phyloP scores from a whole-genome alignment of 53 echinoderm and acorn worm species.

The Crossaster papposus region DNA sequence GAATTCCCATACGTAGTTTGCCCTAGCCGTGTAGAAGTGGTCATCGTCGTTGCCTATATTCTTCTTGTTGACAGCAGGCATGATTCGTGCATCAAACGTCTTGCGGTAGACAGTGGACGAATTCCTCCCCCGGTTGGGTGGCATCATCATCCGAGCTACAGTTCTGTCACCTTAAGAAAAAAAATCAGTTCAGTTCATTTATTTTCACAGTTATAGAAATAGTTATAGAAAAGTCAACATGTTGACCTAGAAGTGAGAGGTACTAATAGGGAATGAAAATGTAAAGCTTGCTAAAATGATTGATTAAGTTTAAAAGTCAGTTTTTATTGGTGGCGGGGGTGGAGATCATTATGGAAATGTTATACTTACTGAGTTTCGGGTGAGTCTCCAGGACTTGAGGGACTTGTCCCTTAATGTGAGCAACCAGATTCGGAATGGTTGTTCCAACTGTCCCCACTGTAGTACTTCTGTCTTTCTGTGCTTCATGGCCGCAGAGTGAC shows the following conservation, averaged over 20 bases:
- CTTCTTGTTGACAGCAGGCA: neutral
- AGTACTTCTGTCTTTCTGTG: slow-evolving; percentile 12
- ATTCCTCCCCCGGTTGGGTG: neutral
- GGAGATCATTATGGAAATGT: neutral
- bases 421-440: slow-evolving; percentile 10
- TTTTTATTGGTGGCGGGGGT: neutral
- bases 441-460: slow-evolving; percentile 20
- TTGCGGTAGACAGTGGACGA: neutral
- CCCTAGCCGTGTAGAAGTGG: slow-evolving; percentile 5
- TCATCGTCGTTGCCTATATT: neutral
- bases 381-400: neutral
- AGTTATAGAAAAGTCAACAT: no score
- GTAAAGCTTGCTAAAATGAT: no score
- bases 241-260: no score
- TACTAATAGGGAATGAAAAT: no score
- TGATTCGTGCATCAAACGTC: neutral
- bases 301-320: no score
- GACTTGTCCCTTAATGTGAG: slow-evolving; percentile 5
- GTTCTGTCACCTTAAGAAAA: neutral
- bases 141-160: neutral
- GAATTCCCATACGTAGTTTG: slow-evolving; percentile 4
- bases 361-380: slow-evolving; percentile 9
- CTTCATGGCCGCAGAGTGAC: slow-evolving; percentile 18
- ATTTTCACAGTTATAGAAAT: no score
- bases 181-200: neutral